Base-by-base conservation (phyloP, 1,140 invertebrate genomes). In the Caenorhabditis brenneri region DNA sequence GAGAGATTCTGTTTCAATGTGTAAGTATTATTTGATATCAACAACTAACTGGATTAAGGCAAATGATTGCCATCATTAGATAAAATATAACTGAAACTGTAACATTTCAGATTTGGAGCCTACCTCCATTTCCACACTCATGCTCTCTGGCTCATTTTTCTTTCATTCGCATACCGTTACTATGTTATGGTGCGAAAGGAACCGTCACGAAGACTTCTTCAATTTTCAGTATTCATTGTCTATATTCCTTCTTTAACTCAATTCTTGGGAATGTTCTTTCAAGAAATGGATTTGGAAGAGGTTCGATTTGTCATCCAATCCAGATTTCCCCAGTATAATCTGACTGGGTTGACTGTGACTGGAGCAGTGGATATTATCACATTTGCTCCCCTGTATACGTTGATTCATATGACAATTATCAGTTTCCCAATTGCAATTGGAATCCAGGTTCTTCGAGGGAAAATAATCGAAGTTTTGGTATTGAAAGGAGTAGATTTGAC, bases 361-460 rank as follows among this genome's bases (percentile, higher is more conserved):
- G 81, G 81, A 49, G 53, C 39, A 29, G 42, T 53, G 2, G 60
- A 83, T 31, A 51, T 83, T 12, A 22, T 42, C 6, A 49, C 74
- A 15, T 83, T 58, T 58, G 46, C 60, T 9, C 36, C 81, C 1
- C 9, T 83, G 0, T 78, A 65, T 27, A 78, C 60, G 2, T 15
- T 78, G 3, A 36, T 83, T 24, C 81, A 83, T 42, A 83, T 83
- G 81, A 78, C 81, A 22, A 5, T 83, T 48, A 58, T 60, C 29
- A 60, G 60, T 36, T 29, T 60, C 49, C 81, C 65, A 12, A 24
- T 83, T 24, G 60, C 60, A 7, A 39, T 53, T 33, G 33, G 31
- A 6, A 83, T 83, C 31, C 46, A 65, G 6, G n/a, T 49, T 78
- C 12, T 83, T 3, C 22, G 81, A 83, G 31, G 65, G 19, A 46